Evolutionary conservation across 2,797 vertebrate genomes (phyloP), one percentile per base, ranked within the genome.

Genomic region (Acridotheres tristis): DNA sequence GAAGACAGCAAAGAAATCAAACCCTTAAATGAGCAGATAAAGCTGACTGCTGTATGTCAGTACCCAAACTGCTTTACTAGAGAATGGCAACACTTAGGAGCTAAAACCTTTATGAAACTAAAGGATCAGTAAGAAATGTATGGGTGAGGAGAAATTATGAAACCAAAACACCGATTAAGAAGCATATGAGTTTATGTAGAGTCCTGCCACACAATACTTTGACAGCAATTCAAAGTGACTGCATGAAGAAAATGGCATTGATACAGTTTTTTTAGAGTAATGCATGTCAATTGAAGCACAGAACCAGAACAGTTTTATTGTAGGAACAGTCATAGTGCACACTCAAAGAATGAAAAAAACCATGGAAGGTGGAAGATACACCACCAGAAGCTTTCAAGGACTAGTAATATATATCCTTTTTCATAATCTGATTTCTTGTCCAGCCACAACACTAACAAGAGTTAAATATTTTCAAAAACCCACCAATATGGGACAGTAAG

Each of bases 181-280:
- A 96, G 91, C 94, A 81, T 63, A 93, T 63, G 91, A 94, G 95
- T 96, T 95, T 96, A 96, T 94, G 89, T 85, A 95, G 82, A 92
- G 78, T 80, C 93, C 94, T 94, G 94, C 85, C 89, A 94, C 76
- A 91, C 82, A 91, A 76, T 72, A 94, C 54, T 95, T 67, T 26
- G 91, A 94, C 93, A 95, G 89, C 89, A 94, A 93, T 90, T 92
- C 89, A 62, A 75, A 93, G 66, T 86, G 79, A 94, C 85, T 78
- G 91, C 76, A 95, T 58, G 89, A 95, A 84, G 83, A 93, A 86
- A 94, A 90, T 34, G 47, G 80, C 84, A 78, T 12, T n/a, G 40
- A 84, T 96, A 94, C 91, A 94, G 10, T 20, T 43, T 74, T 93
- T 75, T 81, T 29, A 54, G 59, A 66, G 59, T 63, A 89, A 93